Base-by-base conservation (phyloP, 2,797 vertebrate genomes). In the Hozukius guyotensis region DNA sequence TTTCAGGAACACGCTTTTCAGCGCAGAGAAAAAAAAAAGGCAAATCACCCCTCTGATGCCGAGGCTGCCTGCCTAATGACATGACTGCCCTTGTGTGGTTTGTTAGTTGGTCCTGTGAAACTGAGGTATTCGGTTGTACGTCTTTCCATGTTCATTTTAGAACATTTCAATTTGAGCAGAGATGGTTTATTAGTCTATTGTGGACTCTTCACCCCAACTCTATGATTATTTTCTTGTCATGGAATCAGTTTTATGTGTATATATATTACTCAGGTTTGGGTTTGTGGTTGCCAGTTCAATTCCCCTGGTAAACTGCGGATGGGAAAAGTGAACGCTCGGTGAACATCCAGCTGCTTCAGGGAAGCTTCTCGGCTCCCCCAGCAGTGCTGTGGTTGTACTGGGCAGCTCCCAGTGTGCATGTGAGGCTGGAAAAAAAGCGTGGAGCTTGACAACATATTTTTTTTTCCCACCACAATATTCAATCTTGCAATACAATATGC, bases 101-200 rank as follows among this genome's bases (percentile, higher is more conserved):
- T 57, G 82, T 61, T 75, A 52, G 66, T 36, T 12, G 76, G 63
- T 81, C 53, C 61, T 57, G 18, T 55, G 38, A 16, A 55, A 69
- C 60, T 59, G 57, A 74, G 68, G 49, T 24, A 52, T 65, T 71
- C n/a, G 59, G 22, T 56, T 49, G 24, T 22, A 2, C 5, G 74
- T 78, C 68, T 84, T 89, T 83, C 49, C 78, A 83, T 36, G 75
- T 75, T 79, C 72, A 5, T 65, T 63, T 65, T 34, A 75, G 61
- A 62, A 85, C 9, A 16, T 78, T 82, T 86, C 27, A 32, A 75
- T 68, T 63, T 80, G 57, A 73, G 67, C 65, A 60, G 63, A 78
- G 75, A 85, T 8, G 61, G 77, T 90, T 89, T 90, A 87, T 91
- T 86, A 81, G 78, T 87, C 65, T 76, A 80, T 78, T 81, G 82